Conservation (phyloP, 2,888 invertebrate genomes). For the Fragum fragum region DNA sequence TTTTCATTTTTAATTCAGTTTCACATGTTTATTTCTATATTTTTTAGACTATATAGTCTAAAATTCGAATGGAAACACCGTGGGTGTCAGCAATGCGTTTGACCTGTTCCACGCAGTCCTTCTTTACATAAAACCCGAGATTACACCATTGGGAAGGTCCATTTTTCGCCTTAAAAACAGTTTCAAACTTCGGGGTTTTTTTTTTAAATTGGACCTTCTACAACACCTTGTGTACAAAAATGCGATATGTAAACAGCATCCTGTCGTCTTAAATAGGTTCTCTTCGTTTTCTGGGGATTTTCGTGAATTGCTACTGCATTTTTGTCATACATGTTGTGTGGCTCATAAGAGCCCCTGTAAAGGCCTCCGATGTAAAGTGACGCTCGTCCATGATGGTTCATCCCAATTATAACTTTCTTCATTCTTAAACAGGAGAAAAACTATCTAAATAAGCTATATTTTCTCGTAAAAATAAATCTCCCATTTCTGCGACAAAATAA, state of each 20-base stretch:
- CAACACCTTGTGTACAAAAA: background rate
- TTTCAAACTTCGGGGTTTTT: conserved; percentile 19
- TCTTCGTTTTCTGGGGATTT: background rate
- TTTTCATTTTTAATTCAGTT: no score
- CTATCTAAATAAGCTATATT: no score
- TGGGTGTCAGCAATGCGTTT: no score
- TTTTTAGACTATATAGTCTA: no score
- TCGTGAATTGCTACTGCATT: conserved; percentile 1
- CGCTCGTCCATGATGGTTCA: background rate
- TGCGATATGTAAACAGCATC: background rate
- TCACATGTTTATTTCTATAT: background rate
- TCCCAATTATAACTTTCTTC: conserved; percentile 18
- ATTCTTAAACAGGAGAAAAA: background rate
- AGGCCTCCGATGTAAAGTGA: background rate
- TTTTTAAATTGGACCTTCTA: background rate
- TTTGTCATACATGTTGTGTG: background rate
- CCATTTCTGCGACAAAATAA: no score
- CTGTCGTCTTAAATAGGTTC: background rate
- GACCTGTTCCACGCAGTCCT: background rate
- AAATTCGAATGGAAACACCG: no score
- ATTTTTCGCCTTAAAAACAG: background rate
- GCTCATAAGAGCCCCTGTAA: background rate
- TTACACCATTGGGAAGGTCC: conserved; percentile 11
- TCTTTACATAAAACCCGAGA: conserved; percentile 5
- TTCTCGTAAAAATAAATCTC: no score